phyloP scores from a whole-genome alignment of 2,113 vertebrate species.

The Pangasianodon hypophthalmus region DNA sequence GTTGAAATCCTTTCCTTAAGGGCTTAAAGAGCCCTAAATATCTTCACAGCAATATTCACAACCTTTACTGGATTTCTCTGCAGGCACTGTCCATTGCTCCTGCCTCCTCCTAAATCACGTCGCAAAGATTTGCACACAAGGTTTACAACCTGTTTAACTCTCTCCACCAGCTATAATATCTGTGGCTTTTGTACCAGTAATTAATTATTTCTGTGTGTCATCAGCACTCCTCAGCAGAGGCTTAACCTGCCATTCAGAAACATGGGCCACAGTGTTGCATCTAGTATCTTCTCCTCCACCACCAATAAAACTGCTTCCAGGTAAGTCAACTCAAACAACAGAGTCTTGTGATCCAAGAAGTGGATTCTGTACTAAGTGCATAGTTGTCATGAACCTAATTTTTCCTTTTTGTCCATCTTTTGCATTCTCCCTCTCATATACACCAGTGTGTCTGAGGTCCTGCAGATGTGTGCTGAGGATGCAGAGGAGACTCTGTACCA shows the following conservation, averaged over 20 bases:
- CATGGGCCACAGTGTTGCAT: constrained; percentile 81
- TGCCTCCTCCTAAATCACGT: constrained; percentile 33
- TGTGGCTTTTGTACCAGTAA: background rate
- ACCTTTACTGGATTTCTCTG: background rate
- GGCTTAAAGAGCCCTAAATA: background rate
- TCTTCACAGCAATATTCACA: background rate
- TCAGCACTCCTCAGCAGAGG: constrained; percentile 63
- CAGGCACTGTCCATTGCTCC: constrained; percentile 43
- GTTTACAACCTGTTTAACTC: constrained; percentile 43
- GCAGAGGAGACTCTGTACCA: constrained; percentile 84
- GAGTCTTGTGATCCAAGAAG: background rate
- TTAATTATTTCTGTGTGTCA: constrained; percentile 9
- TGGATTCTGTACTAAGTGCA: background rate
- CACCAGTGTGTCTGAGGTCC: constrained; percentile 76
- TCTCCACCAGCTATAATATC: background rate
- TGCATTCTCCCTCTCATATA: background rate
- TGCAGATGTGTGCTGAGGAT: constrained; percentile 79
- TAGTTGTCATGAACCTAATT: background rate
- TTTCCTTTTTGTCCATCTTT: background rate
- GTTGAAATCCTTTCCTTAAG: background rate
- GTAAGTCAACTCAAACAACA: constrained; percentile 60
- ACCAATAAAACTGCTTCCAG: constrained; percentile 80
- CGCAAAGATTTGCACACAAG: constrained; percentile 52
- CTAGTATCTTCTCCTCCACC: constrained; percentile 76
- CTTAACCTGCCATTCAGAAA: constrained; percentile 59